Percentiles rank a stretch among this genome's conserved stretches.
Conservation (phyloP, 2,797 vertebrate genomes). For the Spheniscus humboldti region DNA sequence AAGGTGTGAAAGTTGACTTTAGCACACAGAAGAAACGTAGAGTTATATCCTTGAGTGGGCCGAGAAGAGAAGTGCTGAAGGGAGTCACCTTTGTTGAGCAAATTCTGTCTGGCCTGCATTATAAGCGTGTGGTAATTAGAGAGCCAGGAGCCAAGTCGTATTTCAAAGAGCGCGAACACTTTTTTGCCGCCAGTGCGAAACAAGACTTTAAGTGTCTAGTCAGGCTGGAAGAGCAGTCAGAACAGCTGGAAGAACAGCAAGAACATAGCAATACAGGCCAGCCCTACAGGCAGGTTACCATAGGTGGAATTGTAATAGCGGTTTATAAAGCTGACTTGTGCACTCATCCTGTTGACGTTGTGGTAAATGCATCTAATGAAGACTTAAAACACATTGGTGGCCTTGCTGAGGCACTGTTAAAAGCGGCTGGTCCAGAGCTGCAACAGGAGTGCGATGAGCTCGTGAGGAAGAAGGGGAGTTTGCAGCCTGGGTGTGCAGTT, state of each 20-base stretch:
- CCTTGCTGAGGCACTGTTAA: slow-evolving; percentile 72
- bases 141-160: slow-evolving; percentile 82
- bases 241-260: slow-evolving; percentile 11
- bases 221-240: slow-evolving; percentile 69
- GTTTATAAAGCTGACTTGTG: slow-evolving; percentile 79
- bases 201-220: slow-evolving; percentile 68
- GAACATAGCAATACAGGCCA: background rate
- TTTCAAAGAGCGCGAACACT: slow-evolving; percentile 68
- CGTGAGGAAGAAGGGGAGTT: background rate
- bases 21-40: background rate
- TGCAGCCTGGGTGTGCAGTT: slow-evolving; percentile 62
- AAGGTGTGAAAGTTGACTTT: slow-evolving; percentile 68
- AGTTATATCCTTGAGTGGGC: slow-evolving; percentile 75
- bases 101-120: slow-evolving; percentile 37
- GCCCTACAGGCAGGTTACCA: background rate
- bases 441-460: slow-evolving; percentile 73
- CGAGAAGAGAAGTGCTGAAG: slow-evolving; percentile 70
- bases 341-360: slow-evolving; percentile 68
- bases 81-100: slow-evolving; percentile 38
- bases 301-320: slow-evolving; percentile 58
- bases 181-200: slow-evolving; percentile 42
- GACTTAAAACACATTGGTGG: slow-evolving; percentile 76
- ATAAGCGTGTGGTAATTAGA: slow-evolving; percentile 61
- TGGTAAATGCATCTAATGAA: slow-evolving; percentile 86
- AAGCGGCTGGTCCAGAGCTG: slow-evolving; percentile 79